Percentiles rank a stretch among this genome's conserved stretches.
phyloP scores from a whole-genome alignment of 2,888 invertebrate genomes.

The Ametastegia equiseti region DNA sequence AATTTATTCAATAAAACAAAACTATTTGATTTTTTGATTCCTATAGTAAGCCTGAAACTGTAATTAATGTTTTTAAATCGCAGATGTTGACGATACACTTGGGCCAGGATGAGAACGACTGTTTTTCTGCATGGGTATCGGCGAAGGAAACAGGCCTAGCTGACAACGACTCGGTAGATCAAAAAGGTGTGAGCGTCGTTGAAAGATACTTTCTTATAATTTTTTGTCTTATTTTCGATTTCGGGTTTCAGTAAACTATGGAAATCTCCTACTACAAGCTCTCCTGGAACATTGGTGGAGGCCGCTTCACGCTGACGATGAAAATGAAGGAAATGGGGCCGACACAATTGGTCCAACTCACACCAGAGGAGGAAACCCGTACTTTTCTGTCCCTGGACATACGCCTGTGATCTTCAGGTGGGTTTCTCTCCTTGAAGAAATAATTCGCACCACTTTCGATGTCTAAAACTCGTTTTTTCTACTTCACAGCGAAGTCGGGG shows the following conservation, averaged over 20 bases:
- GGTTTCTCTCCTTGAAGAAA: background rate
- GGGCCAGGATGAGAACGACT: constrained; percentile 98
- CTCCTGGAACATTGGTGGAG: constrained; percentile 96
- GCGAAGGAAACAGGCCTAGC: constrained; percentile 95
- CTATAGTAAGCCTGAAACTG: constrained; percentile 7
- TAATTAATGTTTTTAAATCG: background rate
- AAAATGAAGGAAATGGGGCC: constrained; percentile 83
- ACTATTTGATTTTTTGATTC: constrained; percentile 20
- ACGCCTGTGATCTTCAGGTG: constrained; percentile 98
- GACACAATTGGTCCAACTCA: constrained; percentile 70
- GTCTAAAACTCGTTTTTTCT: too few relatives aligned
- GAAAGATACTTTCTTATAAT: too few relatives aligned
- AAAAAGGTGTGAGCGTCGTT: too few relatives aligned
- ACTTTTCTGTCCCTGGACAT: constrained; percentile 95
- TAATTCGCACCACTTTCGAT: too few relatives aligned
- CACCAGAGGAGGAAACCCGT: constrained; percentile 78
- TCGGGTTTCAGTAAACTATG: constrained; percentile 90
- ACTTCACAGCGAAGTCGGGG: constrained; percentile 91
- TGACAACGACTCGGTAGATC: constrained; percentile 84
- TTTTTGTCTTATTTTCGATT: constrained; percentile 36
- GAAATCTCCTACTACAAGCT: constrained; percentile 94
- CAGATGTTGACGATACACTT: constrained; percentile 98
- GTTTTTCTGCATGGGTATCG: constrained; percentile 99
- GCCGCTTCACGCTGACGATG: constrained; percentile 84
- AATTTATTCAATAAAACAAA: too few relatives aligned